phyloP scores from a whole-genome alignment of 2,888 invertebrate genomes.

The Caprella mutica region DNA sequence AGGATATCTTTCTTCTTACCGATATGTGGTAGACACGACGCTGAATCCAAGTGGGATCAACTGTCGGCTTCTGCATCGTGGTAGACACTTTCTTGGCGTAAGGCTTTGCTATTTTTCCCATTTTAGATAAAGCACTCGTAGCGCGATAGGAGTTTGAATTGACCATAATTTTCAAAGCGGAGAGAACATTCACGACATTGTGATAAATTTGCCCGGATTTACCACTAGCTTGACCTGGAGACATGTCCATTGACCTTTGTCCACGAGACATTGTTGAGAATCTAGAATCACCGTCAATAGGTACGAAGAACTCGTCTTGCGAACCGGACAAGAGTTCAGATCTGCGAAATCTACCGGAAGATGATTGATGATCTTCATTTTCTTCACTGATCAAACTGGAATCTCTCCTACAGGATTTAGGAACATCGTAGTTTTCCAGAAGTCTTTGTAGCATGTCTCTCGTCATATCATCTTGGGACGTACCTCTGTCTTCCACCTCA shows the following conservation, averaged over 20 bases:
- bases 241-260: no score
- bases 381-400: no score
- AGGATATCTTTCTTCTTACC: no score
- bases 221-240: constrained; percentile 25
- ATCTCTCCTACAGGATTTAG: constrained; percentile 22
- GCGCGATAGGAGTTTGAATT: constrained; percentile 26
- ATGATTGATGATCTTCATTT: constrained; percentile 22
- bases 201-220: constrained; percentile 18
- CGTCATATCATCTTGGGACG: no score
- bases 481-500: neutral
- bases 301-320: constrained; percentile 30
- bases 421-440: constrained; percentile 24
- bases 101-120: constrained; percentile 29
- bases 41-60: constrained; percentile 29
- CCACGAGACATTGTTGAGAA: constrained; percentile 23
- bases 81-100: constrained; percentile 20
- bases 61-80: constrained; percentile 16
- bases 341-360: no score
- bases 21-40: constrained; percentile 24
- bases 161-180: constrained; percentile 24
- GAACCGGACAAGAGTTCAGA: constrained; percentile 17
- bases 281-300: constrained; percentile 26
- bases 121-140: constrained; percentile 19
- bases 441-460: constrained; percentile 22
- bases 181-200: constrained; percentile 26